These are phyloP conservation scores for Cygnus atratus DNA, from an alignment of 2,113 vertebrate genomes.

Conservation along the genomic window DNA sequence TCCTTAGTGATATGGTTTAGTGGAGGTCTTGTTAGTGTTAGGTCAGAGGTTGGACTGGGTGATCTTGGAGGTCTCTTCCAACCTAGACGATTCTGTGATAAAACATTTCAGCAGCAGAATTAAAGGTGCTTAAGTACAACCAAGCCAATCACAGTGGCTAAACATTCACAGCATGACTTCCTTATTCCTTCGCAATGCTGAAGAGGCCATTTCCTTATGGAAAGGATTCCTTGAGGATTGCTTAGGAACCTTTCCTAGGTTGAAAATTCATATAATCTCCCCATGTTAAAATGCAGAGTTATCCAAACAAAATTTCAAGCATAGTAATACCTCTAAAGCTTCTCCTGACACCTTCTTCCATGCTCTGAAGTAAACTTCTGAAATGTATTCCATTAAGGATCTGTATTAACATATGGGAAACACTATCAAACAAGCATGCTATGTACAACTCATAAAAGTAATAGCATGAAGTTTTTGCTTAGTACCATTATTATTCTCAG, in stretches of 20 bases:
- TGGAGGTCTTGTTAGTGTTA: no score
- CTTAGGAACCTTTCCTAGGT: neutral
- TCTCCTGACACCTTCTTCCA: slow-evolving; percentile 91
- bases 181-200: neutral
- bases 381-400: slow-evolving; percentile 71
- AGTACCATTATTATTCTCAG: neutral
- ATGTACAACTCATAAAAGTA: neutral
- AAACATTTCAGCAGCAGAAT: neutral
- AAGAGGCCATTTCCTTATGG: neutral
- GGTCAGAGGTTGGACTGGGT: no score
- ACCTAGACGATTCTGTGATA: no score
- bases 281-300: neutral
- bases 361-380: slow-evolving; percentile 93
- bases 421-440: neutral
- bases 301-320: neutral
- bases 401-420: slow-evolving; percentile 64
- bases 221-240: neutral
- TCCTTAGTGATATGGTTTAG: no score
- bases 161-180: neutral
- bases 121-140: neutral
- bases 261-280: neutral
- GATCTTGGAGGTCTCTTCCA: no score
- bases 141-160: neutral
- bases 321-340: slow-evolving; percentile 76
- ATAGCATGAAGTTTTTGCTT: neutral